Base-by-base conservation (phyloP, 2,797 vertebrate species). In the Buceros bicornis region DNA sequence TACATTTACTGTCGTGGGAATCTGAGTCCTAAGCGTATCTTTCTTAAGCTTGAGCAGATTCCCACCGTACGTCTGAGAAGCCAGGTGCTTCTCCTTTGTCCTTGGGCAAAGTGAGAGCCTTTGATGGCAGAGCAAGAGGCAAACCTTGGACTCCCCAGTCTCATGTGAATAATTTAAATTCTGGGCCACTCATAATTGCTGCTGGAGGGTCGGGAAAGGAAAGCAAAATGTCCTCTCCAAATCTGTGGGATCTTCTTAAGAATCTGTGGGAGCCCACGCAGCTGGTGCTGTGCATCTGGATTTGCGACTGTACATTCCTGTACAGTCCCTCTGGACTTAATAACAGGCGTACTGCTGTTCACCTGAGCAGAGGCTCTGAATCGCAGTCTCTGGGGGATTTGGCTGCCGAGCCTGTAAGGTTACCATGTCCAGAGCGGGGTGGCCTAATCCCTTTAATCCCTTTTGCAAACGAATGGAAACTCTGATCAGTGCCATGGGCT, bases 371-470 rank as follows among this genome's bases (percentile, higher is more conserved):
- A 53, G 57, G 42, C 62, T 69, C 54, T 82, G 58, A 69, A 47
- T 72, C 45, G 47, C 65, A 45, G 8, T 87, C 42, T 40, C 16
- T 40, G 73, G 33, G 37, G 47, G 9, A 50, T 69, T 78, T 65
- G 78, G 43, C 70, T 83, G 57, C 8, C 15, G 31, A 84, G 50
- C 13, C 31, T 93, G 12, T 53, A 80, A 91, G 35, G 13, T 56
- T 79, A 42, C 48, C 2, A 1, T 12, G 35, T 33, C 70, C 73
- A 35, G 71, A 87, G 8, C 4, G 0, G 6, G 16, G 2, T 76
- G 58, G 43, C 77, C 76, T 87, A 93, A 89, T 90, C 26, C 26
- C 16, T 92, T 92, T 79, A 93, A 92, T 87, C 40, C 29, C 58
- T 93, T 93, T 69, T 77, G 78, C 84, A 94, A 89, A 87, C 0